Percentiles rank a stretch among this genome's conserved stretches.
These are phyloP conservation scores for Empis livida DNA, from an alignment of 2,888 invertebrate species.

Conservation along the genomic window DNA sequence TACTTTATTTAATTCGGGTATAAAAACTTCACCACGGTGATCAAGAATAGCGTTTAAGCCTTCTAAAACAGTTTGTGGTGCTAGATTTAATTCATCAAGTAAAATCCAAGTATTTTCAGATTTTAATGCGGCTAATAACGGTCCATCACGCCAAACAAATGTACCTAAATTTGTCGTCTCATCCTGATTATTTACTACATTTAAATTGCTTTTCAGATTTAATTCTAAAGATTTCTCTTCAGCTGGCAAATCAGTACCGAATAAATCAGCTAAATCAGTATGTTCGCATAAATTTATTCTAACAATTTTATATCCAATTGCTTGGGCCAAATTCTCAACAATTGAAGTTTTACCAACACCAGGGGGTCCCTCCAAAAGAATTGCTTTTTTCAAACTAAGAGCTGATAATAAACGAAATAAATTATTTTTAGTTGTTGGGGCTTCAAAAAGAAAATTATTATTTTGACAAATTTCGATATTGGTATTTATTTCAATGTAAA, in stretches of 20 bases:
- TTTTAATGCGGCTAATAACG: slow-evolving; percentile 82
- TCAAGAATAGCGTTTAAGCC: slow-evolving; percentile 97
- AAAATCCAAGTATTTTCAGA: slow-evolving; percentile 85
- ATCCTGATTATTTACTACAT: slow-evolving; percentile 11
- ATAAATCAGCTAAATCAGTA: slow-evolving; percentile 96
- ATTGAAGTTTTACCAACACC: slow-evolving; percentile 98
- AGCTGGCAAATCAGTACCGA: slow-evolving; percentile 93
- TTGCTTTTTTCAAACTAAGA: slow-evolving; percentile 79
- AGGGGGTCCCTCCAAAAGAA: slow-evolving; percentile 92
- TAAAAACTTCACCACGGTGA: slow-evolving; percentile 89
- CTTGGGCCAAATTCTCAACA: slow-evolving; percentile 76
- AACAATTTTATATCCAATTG: slow-evolving; percentile 70
- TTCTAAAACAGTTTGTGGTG: slow-evolving; percentile 96
- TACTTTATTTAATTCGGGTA: slow-evolving; percentile 83
- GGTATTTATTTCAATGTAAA: slow-evolving; percentile 40
- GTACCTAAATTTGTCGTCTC: slow-evolving; percentile 47
- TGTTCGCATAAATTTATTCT: slow-evolving; percentile 97
- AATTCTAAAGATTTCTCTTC: slow-evolving; percentile 50
- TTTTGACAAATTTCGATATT: slow-evolving; percentile 13
- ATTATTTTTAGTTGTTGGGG: slow-evolving; percentile 70
- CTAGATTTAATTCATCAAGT: slow-evolving; percentile 94
- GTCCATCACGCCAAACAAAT: slow-evolving; percentile 95
- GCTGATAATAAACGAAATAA: slow-evolving; percentile 74
- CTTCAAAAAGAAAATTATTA: slow-evolving; percentile 52
- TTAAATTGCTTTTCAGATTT: background rate